Evolutionary conservation across 2,797 vertebrate species (phyloP), one percentile per base, ranked within the genome.

Genomic region (Gadopsis bispinosus): DNA sequence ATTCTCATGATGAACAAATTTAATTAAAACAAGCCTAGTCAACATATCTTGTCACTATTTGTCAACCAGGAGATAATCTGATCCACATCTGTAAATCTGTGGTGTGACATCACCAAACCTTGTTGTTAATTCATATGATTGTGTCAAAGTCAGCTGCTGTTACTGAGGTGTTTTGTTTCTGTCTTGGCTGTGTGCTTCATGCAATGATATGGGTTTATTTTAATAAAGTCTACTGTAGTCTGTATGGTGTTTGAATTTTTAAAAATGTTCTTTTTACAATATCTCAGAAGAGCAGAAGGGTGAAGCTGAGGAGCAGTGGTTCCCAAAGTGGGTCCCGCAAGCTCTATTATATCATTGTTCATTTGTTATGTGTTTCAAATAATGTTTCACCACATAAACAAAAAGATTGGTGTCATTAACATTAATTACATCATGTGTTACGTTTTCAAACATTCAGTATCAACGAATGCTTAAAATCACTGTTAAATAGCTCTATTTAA

Each of bases 201-300:
- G 45, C 19, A 54, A 54, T 77, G 33, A 16, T 74, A 11, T 59
- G 12, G 17, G 2, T 33, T 79, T 61, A 22, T 76, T 73, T 83
- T 0, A 89, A 85, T 90, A 89, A 90, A 89, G 70, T 73, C 22
- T 62, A 13, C 7, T 81, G 35, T 56, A 14, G 39, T 74, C 67
- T 54, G 63, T 7, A 68, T 13, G 5, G 11, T 63, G 20, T 69
- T 63, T 70, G 43, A 2, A 53, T 81, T n/a, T n/a, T n/a, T n/a
- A n/a, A n/a, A n/a, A n/a, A n/a, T n/a, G n/a, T n/a, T n/a, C n/a
- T n/a, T n/a, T n/a, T n/a, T n/a, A 31, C 0, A 66, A 61, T 56
- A n/a, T 10, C 39, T 53, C n/a, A 10, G 5, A 29, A 65, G 8
- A 43, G 20, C 3, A 20, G 29, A 35, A n/a, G 5, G 1, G 4